A percentile compares a stretch with the other conserved stretches of the same genome.
Evolutionary conservation across 2,888 invertebrate genomes (phyloP).

Genomic region (Hydraecia micacea): DNA sequence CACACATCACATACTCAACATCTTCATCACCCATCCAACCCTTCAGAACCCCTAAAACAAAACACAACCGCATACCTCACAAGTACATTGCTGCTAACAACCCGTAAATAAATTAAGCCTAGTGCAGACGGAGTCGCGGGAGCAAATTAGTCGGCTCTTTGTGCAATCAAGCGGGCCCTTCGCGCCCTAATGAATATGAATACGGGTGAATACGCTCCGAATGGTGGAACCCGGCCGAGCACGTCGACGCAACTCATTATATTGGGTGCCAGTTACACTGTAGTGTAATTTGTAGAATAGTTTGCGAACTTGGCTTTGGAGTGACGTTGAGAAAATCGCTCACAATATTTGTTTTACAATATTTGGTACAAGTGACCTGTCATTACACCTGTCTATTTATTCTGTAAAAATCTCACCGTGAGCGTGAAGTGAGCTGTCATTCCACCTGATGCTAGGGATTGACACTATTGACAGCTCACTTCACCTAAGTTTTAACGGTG

Average conservation of each 20-base stretch:
- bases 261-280: constrained; percentile 71
- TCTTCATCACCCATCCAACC: constrained; percentile 28
- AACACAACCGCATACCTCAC: constrained; percentile 55
- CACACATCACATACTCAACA: background rate
- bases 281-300: constrained; percentile 45
- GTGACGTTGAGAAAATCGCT: background rate
- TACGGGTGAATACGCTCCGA: constrained; percentile 83
- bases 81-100: constrained; percentile 73
- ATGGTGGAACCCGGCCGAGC: constrained; percentile 75
- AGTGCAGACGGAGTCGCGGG: constrained; percentile 81
- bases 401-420: too few relatives aligned
- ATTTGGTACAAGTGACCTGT: too few relatives aligned
- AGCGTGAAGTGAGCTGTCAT: too few relatives aligned
- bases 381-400: too few relatives aligned
- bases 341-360: background rate
- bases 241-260: constrained; percentile 83
- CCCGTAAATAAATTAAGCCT: constrained; percentile 84
- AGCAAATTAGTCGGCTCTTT: constrained; percentile 89
- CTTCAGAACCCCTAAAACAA: constrained; percentile 53
- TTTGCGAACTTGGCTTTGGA: background rate
- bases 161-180: constrained; percentile 90
- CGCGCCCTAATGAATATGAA: constrained; percentile 89
- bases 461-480: too few relatives aligned
- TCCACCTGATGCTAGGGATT: too few relatives aligned
- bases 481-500: too few relatives aligned